A percentile compares a stretch with the other conserved stretches of the same genome.
Conservation (phyloP, 1,140 invertebrate species). For the Drosophila auraria region DNA sequence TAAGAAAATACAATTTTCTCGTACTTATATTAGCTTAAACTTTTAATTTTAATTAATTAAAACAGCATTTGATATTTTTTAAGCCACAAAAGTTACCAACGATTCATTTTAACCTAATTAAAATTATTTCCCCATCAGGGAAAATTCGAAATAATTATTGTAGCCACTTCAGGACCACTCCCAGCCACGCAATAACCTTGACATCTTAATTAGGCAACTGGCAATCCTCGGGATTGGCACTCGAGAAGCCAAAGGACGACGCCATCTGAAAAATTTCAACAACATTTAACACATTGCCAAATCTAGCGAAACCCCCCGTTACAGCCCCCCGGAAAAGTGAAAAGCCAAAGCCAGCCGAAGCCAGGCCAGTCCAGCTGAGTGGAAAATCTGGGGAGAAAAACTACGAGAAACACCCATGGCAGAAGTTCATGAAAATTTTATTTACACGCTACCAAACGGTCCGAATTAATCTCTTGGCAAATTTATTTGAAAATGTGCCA, state of each 20-base stretch:
- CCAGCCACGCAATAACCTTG: conserved; percentile 58
- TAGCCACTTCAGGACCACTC: conserved; percentile 21
- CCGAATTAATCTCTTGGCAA: conserved; percentile 82
- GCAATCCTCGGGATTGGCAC: conserved; percentile 52
- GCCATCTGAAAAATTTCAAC: conserved; percentile 67
- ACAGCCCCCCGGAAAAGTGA: conserved; percentile 24
- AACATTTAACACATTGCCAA: conserved; percentile 83
- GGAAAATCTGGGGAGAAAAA: conserved; percentile 44
- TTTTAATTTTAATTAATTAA: no score
- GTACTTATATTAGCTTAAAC: no score
- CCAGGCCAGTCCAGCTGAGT: conserved; percentile 26
- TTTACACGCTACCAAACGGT: conserved; percentile 82
- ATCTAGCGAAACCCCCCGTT: conserved; percentile 66
- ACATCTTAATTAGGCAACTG: conserved; percentile 78
- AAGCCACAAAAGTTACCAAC: no score
- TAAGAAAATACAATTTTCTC: no score
- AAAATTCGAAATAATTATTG: conserved; percentile 35
- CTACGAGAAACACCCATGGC: conserved; percentile 52
- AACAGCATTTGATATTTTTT: no score
- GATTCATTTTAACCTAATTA: not conserved
- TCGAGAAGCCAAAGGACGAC: conserved; percentile 58
- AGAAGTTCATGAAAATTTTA: conserved; percentile 83
- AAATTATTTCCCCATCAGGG: not conserved
- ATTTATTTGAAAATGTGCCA: conserved; percentile 84
- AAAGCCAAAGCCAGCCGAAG: conserved; percentile 22